These are phyloP conservation scores for Rhinogobius similis DNA, from an alignment of 2,113 vertebrate species.

Conservation along the genomic window DNA sequence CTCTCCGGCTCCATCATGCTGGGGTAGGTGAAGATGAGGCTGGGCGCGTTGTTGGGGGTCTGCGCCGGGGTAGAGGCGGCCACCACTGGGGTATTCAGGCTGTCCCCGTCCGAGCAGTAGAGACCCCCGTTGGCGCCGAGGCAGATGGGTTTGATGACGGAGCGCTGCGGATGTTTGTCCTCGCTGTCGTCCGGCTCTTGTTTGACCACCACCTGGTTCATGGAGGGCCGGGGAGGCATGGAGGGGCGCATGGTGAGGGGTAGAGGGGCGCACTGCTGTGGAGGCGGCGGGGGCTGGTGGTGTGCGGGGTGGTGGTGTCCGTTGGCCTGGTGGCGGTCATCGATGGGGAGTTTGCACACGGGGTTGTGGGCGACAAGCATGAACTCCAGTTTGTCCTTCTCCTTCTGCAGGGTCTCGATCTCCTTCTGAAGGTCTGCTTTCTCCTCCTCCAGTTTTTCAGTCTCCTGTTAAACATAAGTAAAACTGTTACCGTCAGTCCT, in stretches of 20 bases:
- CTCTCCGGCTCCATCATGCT: slow-evolving; percentile 95
- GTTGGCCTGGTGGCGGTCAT: slow-evolving; percentile 76
- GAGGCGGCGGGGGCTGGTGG: slow-evolving; percentile 38
- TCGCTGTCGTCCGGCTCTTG: slow-evolving; percentile 88
- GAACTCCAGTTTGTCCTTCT: slow-evolving; percentile 98
- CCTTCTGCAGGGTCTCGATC: slow-evolving; percentile 93
- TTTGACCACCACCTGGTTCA: slow-evolving; percentile 87
- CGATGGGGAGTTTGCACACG: slow-evolving; percentile 90
- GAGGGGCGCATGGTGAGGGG: slow-evolving; percentile 80
- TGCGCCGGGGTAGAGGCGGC: slow-evolving; percentile 92
- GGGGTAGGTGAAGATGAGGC: slow-evolving; percentile 97
- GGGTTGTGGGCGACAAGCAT: slow-evolving; percentile 97
- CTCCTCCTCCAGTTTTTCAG: slow-evolving; percentile 95
- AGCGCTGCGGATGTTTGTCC: slow-evolving; percentile 83
- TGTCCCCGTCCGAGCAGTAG: slow-evolving; percentile 91
- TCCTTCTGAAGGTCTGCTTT: slow-evolving; percentile 96
- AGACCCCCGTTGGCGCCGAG: slow-evolving; percentile 86
- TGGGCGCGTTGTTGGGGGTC: slow-evolving; percentile 89
- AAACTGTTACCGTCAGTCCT: not conserved
- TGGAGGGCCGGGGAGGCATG: slow-evolving; percentile 50
- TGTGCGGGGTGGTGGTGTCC: slow-evolving; percentile 29
- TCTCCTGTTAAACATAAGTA: slow-evolving; percentile 82
- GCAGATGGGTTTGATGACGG: slow-evolving; percentile 98
- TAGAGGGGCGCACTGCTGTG: slow-evolving; percentile 77
- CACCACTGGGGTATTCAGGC: slow-evolving; percentile 97